Evolutionary conservation across 2,888 invertebrate species (phyloP).

Genomic region (Conus canariensis): DNA sequence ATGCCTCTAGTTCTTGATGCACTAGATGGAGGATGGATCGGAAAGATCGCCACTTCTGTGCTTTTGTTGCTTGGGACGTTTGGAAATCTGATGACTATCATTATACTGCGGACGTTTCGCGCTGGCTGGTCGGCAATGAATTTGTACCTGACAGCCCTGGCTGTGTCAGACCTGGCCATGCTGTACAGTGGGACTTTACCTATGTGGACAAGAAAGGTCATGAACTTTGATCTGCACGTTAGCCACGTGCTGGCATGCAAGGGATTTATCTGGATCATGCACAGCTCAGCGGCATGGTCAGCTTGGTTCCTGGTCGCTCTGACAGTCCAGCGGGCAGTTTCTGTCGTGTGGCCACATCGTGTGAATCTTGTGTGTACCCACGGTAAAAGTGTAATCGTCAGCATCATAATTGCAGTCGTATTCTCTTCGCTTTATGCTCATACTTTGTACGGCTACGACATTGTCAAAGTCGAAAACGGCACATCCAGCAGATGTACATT

Average conservation of each 20-base stretch:
- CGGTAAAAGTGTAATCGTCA: slow-evolving; percentile 45
- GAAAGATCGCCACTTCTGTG: slow-evolving; percentile 60
- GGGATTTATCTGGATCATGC: slow-evolving; percentile 62
- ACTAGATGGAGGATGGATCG: background rate
- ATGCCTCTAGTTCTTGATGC: background rate
- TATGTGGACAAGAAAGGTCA: slow-evolving; percentile 58
- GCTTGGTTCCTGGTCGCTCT: slow-evolving; percentile 69
- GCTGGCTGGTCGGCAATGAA: slow-evolving; percentile 61
- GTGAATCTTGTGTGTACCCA: slow-evolving; percentile 58
- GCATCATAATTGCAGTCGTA: slow-evolving; percentile 49
- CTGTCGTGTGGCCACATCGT: slow-evolving; percentile 63
- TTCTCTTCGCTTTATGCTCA: slow-evolving; percentile 56
- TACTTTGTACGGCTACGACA: slow-evolving; percentile 56
- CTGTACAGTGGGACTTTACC: slow-evolving; percentile 64
- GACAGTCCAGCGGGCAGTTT: slow-evolving; percentile 64
- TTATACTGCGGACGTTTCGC: slow-evolving; percentile 56
- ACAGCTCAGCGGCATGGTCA: slow-evolving; percentile 62
- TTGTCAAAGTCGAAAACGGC: slow-evolving; percentile 39
- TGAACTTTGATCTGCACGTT: slow-evolving; percentile 59
- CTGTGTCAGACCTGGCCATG: slow-evolving; percentile 61
- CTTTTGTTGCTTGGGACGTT: slow-evolving; percentile 66
- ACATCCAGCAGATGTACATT: background rate
- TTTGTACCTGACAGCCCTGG: slow-evolving; percentile 61
- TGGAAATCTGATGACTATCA: slow-evolving; percentile 62
- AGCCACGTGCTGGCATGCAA: slow-evolving; percentile 58